phyloP scores from a whole-genome alignment of 2,113 vertebrate species.

The Microcebus jonahi region DNA sequence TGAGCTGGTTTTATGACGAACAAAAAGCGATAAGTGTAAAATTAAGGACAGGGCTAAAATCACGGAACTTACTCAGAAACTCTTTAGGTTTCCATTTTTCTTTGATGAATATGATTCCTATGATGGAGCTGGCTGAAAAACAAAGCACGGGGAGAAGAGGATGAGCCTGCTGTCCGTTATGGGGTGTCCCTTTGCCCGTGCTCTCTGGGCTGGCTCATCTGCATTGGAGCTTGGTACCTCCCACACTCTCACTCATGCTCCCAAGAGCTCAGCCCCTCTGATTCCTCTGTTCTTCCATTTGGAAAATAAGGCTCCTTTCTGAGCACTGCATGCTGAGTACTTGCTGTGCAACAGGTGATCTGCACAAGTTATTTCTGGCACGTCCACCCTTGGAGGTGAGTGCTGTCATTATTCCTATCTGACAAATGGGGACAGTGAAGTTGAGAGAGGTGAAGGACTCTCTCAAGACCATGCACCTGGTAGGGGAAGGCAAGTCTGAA shows the following conservation, averaged over 20 bases:
- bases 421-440: background rate
- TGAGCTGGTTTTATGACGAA: background rate
- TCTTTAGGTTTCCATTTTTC: constrained; percentile 96
- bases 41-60: background rate
- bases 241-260: background rate
- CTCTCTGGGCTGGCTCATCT: background rate
- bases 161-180: background rate
- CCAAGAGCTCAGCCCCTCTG: background rate
- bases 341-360: background rate
- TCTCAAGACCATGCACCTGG: background rate
- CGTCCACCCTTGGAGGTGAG: background rate
- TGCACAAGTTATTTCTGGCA: background rate
- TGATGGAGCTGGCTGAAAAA: constrained; percentile 93
- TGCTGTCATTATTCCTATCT: background rate
- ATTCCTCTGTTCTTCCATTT: background rate
- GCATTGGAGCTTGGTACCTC: background rate
- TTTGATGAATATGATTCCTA: constrained; percentile 96
- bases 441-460: background rate
- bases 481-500: background rate
- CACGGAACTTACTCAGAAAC: constrained; percentile 92
- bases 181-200: rapidly evolving
- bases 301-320: background rate
- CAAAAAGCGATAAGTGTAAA: background rate
- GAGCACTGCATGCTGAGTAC: background rate
- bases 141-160: constrained; percentile 6